These are phyloP conservation scores for Troides helena DNA, from an alignment of 2,888 invertebrate species.

Conservation along the genomic window DNA sequence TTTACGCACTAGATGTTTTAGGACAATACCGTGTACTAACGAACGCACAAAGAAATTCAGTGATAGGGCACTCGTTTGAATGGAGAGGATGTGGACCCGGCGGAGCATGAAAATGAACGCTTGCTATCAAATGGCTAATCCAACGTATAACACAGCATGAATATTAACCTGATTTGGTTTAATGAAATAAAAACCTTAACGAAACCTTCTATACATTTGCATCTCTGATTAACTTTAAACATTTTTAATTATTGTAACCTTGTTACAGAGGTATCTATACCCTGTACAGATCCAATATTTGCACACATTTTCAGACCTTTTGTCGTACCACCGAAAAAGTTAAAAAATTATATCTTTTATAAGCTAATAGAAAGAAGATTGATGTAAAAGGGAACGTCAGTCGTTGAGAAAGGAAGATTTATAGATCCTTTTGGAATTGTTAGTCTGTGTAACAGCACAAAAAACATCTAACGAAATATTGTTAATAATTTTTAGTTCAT, in stretches of 20 bases:
- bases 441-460: too few relatives aligned
- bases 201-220: slow-evolving; percentile 11
- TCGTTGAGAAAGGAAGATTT: too few relatives aligned
- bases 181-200: slow-evolving; percentile 15
- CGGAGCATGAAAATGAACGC: slow-evolving; percentile 33
- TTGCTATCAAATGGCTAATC: slow-evolving; percentile 30
- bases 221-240: slow-evolving; percentile 2
- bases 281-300: too few relatives aligned
- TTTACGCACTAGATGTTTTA: slow-evolving; percentile 38
- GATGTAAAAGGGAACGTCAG: too few relatives aligned
- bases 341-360: too few relatives aligned
- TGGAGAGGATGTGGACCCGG: slow-evolving; percentile 29
- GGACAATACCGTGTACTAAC: slow-evolving; percentile 36
- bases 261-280: background rate
- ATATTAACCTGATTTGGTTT: slow-evolving; percentile 9
- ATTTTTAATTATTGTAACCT: slow-evolving; percentile 5
- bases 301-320: too few relatives aligned
- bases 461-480: too few relatives aligned
- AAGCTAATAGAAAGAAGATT: too few relatives aligned
- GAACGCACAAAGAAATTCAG: slow-evolving; percentile 33
- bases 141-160: slow-evolving; percentile 18
- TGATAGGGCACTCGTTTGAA: slow-evolving; percentile 26
- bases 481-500: too few relatives aligned
- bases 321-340: too few relatives aligned
- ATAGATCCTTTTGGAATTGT: too few relatives aligned